These are phyloP conservation scores for Phylloscopus whistleri DNA, from an alignment of 2,113 vertebrate species.

Conservation along the genomic window DNA sequence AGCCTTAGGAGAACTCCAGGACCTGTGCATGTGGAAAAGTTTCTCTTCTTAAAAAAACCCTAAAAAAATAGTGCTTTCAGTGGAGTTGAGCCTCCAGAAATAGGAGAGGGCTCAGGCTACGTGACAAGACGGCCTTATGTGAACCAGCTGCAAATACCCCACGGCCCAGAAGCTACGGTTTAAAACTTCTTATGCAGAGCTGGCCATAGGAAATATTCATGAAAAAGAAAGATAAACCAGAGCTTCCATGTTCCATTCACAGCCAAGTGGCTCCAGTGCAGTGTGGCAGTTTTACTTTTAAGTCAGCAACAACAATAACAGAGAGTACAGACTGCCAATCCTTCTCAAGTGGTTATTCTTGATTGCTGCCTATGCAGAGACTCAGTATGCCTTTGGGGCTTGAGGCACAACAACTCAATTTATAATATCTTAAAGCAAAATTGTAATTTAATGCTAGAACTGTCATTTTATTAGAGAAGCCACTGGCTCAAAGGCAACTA, in stretches of 20 bases:
- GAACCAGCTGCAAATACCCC: slow-evolving; percentile 6
- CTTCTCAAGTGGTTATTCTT: background rate
- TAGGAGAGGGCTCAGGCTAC: background rate
- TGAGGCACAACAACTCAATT: background rate
- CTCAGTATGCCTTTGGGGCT: background rate
- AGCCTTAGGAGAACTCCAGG: background rate
- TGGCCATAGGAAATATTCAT: slow-evolving; percentile 16
- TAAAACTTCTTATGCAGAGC: background rate
- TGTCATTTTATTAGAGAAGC: background rate
- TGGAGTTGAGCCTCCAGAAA: slow-evolving; percentile 22
- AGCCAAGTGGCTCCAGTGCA: background rate
- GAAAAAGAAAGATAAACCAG: slow-evolving; percentile 1
- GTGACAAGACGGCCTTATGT: background rate
- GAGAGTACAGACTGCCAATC: background rate
- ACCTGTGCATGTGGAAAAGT: background rate
- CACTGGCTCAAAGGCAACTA: background rate
- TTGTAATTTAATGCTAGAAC: background rate
- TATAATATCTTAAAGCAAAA: background rate
- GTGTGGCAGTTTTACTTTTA: background rate
- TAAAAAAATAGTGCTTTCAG: background rate
- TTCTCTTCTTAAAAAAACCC: background rate
- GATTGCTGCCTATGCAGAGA: background rate
- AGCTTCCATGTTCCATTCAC: background rate
- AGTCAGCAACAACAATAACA: background rate
- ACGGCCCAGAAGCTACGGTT: background rate